phyloP scores from a whole-genome alignment of 2,797 vertebrate genomes.

The Clamator glandarius region DNA sequence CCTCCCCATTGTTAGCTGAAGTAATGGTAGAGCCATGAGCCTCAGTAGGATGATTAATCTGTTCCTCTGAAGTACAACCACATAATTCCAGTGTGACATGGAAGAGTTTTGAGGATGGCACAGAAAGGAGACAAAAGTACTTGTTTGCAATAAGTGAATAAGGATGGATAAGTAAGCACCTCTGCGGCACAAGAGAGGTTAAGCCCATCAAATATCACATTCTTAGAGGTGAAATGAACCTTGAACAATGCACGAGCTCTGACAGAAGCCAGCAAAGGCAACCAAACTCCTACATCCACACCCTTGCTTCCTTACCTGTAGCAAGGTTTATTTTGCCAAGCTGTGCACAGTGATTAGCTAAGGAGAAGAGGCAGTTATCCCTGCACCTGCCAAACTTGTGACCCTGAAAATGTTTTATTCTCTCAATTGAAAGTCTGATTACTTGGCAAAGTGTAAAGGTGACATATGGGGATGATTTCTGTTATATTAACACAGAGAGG shows the following conservation, averaged over 20 bases:
- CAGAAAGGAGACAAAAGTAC: neutral
- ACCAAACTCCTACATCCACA: neutral
- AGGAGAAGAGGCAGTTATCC: neutral
- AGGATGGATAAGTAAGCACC: neutral
- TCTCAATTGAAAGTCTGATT: neutral
- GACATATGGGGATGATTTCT: neutral
- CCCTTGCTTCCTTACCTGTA: neutral
- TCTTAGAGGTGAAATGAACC: neutral
- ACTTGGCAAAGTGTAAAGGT: neutral
- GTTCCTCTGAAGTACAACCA: neutral
- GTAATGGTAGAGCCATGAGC: fast-evolving
- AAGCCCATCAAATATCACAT: neutral
- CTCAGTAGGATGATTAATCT: neutral
- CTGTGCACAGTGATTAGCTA: neutral
- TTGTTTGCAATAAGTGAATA: neutral
- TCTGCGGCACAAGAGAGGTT: neutral
- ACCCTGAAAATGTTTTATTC: neutral
- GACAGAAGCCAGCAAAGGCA: neutral
- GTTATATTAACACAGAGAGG: neutral
- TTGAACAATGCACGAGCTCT: neutral
- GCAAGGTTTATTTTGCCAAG: neutral
- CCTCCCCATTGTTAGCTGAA: neutral
- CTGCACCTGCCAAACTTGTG: neutral
- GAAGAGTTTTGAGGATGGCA: neutral
- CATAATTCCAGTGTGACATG: neutral